Evolutionary conservation across 2,113 vertebrate genomes (phyloP), one percentile per base, ranked within the genome.

Genomic region (Apodemus sylvaticus): DNA sequence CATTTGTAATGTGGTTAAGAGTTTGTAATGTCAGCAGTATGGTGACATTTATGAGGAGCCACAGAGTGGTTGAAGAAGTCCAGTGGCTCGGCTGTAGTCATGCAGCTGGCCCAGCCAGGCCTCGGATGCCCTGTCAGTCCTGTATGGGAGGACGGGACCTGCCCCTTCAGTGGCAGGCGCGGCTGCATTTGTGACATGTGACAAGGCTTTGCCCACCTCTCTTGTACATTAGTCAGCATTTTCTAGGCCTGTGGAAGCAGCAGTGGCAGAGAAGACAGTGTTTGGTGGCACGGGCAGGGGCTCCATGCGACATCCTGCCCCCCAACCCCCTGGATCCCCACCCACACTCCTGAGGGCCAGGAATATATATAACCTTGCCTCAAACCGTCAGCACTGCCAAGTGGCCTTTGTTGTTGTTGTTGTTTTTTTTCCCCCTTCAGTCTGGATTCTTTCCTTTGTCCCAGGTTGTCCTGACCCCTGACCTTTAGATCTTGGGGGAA

Each of bases 11-110:
- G 36, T 53, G 91, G 45, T 85, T 94, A 93, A 88, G 85, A 93
- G 83, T 95, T 96, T 93, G 26, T 70, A 42, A 81, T 94, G 81
- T 74, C 78, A 95, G 86, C 55, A 74, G 24, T 70, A 31, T 78
- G 91, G 51, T 91, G 92, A 66, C 13, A 48, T 70, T 92, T 78
- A 29, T 86, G 64, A 93, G 64, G 74, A 60, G 45, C 53, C 26
- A 8, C 31, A 26, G 86, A 90, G 19, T 78, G 29, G 62, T 29
- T 42, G 26, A 60, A 70, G 83, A 83, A 16, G 53, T 64, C 9
- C 55, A 45, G 14, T 79, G 45, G 74, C 77, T 64, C 94, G 66
- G 26, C 53, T 70, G 7, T 62, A 55, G 31, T 22, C 51, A n/a
- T 66, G 17, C 73, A 71, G 48, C 39, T 74, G 55, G 24, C 55